These are phyloP conservation scores for Eutolmus rufibarbis DNA, from an alignment of 2,888 invertebrate genomes.

Conservation along the genomic window DNA sequence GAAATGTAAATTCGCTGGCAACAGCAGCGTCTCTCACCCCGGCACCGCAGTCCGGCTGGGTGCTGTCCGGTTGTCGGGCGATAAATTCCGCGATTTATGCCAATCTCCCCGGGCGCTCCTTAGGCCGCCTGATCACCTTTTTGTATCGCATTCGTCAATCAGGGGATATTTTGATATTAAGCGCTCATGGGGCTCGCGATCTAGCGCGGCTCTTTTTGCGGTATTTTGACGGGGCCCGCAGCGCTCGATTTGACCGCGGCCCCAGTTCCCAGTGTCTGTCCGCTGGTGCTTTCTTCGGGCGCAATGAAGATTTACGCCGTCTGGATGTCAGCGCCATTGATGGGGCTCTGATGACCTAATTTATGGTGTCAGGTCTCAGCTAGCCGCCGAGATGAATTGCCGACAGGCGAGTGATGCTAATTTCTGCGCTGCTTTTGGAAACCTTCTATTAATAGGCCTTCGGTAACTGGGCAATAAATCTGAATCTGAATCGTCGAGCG, in stretches of 20 bases:
- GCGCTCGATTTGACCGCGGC: not conserved
- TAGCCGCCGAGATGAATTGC: not conserved
- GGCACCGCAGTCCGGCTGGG: not conserved
- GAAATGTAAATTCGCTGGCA: constrained; percentile 34
- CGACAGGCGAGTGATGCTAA: not conserved
- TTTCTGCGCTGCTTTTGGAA: not conserved
- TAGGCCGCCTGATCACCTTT: constrained; percentile 22
- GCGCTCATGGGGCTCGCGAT: not conserved
- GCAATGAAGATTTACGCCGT: constrained; percentile 35
- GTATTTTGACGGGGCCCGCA: not conserved
- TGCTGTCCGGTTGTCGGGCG: constrained; percentile 27
- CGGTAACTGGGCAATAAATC: not conserved
- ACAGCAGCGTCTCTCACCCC: not conserved
- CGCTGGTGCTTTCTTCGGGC: constrained; percentile 4
- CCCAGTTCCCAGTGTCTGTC: not conserved
- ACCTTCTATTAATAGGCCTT: not conserved
- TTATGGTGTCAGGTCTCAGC: constrained; percentile 29
- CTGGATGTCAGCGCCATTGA: constrained; percentile 25
- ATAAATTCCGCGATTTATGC: constrained; percentile 31
- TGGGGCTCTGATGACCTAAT: constrained; percentile 21
- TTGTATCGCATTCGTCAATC: constrained; percentile 37
- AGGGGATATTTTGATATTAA: not conserved
- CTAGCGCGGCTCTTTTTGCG: not conserved
- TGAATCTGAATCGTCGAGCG: not conserved
- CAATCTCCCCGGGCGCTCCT: not conserved